Base-by-base conservation (phyloP, 2,797 vertebrate species). In the Propithecus deckenii region DNA sequence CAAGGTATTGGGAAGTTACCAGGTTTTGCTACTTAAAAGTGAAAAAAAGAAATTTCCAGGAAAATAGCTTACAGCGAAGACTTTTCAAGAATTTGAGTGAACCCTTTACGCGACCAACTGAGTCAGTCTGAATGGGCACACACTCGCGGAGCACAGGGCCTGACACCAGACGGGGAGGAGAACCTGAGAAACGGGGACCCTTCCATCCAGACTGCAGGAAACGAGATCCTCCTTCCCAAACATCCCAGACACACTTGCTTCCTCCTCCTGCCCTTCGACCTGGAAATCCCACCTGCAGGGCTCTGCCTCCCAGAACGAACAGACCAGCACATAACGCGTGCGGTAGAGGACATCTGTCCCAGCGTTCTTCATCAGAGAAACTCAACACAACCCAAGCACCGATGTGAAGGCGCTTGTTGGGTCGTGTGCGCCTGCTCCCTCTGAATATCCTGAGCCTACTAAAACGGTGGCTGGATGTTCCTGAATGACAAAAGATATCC, bases 341-440 rank as follows among this genome's bases (percentile, higher is more conserved):
- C 4, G 22, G 0, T 9, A 3, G 7, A n/a, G 30, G 15, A 30
- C 22, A 13, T 7, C 32, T 32, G 4, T 2, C 28, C 35, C 7
- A 7, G 32, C 2, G 18, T 61, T 38, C 9, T 17, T 15, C 15
- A 22, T 4, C 13, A 71, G 55, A n/a, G 80, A 89, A 57, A 71
- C 22, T 5, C 63, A 38, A 32, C 25, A 15, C 50, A 41, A 28
- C 32, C 23, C 1, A 17, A 13, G 5, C 1, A 0, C 76, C 89
- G 32, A 0, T 2, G 1, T 4, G 25, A 18, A 12, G 43, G 4
- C 11, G 0, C 5, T 3, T 38, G 14, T 7, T 32, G n/a, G 35
- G 15, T 25, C 1, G 9, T 0, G 0, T 0, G 0, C 18, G 0
- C 1, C 46, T 41, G 4, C 4, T 0, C 35, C 22, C 8, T 2